Evolutionary conservation across 2,113 vertebrate species (phyloP).

Genomic region (Crocuta crocuta): DNA sequence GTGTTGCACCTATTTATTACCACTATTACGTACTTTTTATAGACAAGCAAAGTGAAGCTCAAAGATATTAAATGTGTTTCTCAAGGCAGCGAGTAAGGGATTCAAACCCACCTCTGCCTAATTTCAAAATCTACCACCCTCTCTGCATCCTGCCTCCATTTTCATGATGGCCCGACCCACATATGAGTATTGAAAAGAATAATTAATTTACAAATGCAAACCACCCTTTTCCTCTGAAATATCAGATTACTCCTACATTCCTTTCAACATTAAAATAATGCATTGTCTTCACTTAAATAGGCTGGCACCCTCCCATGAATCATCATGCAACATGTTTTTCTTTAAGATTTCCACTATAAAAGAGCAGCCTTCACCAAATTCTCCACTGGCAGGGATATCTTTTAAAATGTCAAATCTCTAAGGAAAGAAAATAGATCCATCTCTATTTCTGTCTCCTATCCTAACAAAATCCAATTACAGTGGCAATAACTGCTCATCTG

Average conservation of each 20-base stretch:
- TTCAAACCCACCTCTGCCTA: not conserved
- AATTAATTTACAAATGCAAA: conserved; percentile 31
- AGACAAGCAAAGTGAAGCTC: not conserved
- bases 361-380: conserved; percentile 58
- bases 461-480: conserved; percentile 67
- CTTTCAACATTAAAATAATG: conserved; percentile 56
- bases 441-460: conserved; percentile 75
- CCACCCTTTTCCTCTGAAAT: not conserved
- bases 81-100: not conserved
- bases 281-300: conserved; percentile 43
- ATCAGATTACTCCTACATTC: not conserved
- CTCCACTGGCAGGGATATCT: conserved; percentile 48
- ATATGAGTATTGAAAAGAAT: not conserved
- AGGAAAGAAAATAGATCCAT: conserved; percentile 73
- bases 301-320: conserved; percentile 45
- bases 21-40: not conserved
- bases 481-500: conserved; percentile 62
- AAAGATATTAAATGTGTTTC: not conserved
- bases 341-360: conserved; percentile 53
- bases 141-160: not conserved
- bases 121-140: not conserved
- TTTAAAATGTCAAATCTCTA: conserved; percentile 72
- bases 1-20: not conserved
- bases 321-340: conserved; percentile 46
- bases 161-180: not conserved